phyloP scores from a whole-genome alignment of 2,797 vertebrate genomes.

The Pipistrellus pygmaeus region DNA sequence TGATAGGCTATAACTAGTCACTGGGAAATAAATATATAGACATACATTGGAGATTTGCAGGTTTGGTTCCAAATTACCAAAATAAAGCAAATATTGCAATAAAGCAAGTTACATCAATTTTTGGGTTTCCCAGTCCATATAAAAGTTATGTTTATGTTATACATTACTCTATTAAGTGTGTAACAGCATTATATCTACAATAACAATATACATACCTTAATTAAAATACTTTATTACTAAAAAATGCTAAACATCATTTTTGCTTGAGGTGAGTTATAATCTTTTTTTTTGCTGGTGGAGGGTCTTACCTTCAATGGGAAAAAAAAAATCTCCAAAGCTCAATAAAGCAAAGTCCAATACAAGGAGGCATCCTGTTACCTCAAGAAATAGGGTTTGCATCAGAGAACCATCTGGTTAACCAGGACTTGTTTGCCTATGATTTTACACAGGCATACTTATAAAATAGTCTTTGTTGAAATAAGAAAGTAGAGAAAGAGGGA shows the following conservation, averaged over 20 bases:
- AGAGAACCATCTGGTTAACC: slow-evolving; percentile 51
- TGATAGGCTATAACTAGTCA: slow-evolving; percentile 8
- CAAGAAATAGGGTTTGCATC: slow-evolving; percentile 20
- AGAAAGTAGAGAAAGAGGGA: slow-evolving; percentile 11
- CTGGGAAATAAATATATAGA: slow-evolving; percentile 51
- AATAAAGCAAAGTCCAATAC: background rate
- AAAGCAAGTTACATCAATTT: background rate
- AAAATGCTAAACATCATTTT: background rate
- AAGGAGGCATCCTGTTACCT: background rate
- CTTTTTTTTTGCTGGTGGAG: background rate
- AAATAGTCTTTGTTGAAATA: slow-evolving; percentile 38
- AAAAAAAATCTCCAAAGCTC: background rate
- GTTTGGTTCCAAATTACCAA: background rate
- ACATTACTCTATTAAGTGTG: background rate
- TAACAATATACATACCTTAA: background rate
- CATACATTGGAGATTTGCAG: background rate
- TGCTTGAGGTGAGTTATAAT: background rate
- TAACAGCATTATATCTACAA: background rate
- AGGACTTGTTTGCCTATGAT: slow-evolving; percentile 60
- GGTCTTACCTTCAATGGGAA: background rate
- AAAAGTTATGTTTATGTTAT: background rate
- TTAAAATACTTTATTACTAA: background rate
- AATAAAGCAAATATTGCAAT: background rate
- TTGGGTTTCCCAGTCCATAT: background rate
- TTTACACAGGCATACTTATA: slow-evolving; percentile 57